Conservation (phyloP, 2,797 vertebrate genomes). For the Coregonus ussuriensis region DNA sequence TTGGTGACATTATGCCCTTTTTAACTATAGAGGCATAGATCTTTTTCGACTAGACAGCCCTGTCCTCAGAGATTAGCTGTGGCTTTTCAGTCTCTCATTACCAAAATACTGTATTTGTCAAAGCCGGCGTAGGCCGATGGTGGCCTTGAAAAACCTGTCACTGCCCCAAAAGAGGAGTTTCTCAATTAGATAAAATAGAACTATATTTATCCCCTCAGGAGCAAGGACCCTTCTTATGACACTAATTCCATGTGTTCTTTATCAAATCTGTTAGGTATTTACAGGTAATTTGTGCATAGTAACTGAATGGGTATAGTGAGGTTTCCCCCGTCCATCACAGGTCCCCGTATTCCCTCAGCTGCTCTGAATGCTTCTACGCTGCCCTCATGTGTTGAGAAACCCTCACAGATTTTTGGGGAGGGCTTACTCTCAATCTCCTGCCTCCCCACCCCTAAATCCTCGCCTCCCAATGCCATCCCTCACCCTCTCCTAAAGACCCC, state of each 20-base stretch:
- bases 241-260: neutral
- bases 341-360: neutral
- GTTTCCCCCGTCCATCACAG: neutral
- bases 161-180: neutral
- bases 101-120: neutral
- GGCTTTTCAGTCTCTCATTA: neutral
- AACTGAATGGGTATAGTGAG: neutral
- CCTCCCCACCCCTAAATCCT: constrained; percentile 75
- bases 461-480: constrained; percentile 30
- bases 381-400: constrained; percentile 65
- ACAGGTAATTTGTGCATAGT: neutral
- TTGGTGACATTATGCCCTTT: neutral
- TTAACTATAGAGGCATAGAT: constrained; percentile 2
- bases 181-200: neutral
- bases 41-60: neutral
- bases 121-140: neutral
- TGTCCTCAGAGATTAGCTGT: constrained; percentile 1
- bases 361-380: constrained; percentile 7
- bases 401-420: constrained; percentile 79
- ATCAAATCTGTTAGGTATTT: neutral
- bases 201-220: neutral
- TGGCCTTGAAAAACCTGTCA: neutral
- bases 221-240: neutral
- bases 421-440: constrained; percentile 31
- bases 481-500: constrained; percentile 61